Evolutionary conservation across 2,888 invertebrate genomes (phyloP).

Genomic region (Ferrisia virgata): DNA sequence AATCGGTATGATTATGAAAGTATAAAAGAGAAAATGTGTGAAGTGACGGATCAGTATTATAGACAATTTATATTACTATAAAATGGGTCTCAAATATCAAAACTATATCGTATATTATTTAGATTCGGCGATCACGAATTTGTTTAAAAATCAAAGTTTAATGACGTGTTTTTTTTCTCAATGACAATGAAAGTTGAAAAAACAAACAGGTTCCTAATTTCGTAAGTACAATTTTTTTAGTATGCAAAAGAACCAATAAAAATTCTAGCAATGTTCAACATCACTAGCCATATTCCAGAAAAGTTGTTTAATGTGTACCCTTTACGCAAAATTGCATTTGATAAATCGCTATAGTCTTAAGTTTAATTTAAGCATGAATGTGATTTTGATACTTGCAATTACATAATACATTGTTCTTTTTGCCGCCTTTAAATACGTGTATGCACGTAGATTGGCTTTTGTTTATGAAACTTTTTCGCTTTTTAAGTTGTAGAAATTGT

Average conservation of each 20-base stretch:
- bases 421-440: not conserved
- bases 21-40: not conserved
- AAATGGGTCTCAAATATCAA: not conserved
- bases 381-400: constrained; percentile 22
- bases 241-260: not conserved
- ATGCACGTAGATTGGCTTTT: not conserved
- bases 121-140: not conserved
- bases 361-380: constrained; percentile 6
- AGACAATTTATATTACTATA: not conserved
- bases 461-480: not conserved
- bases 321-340: not conserved
- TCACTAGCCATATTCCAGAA: not conserved
- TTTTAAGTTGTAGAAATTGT: constrained; percentile 16
- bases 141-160: not conserved
- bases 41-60: constrained; percentile 9
- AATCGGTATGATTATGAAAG: not conserved
- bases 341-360: constrained; percentile 9
- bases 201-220: not conserved
- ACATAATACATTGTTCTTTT: constrained; percentile 2
- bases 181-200: not conserved
- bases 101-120: not conserved
- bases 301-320: not conserved
- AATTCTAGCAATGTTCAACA: not conserved
- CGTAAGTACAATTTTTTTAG: not conserved
- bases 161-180: not conserved